These are phyloP conservation scores for Ganaspis brasiliensis DNA, from an alignment of 2,888 invertebrate species.

Conservation along the genomic window DNA sequence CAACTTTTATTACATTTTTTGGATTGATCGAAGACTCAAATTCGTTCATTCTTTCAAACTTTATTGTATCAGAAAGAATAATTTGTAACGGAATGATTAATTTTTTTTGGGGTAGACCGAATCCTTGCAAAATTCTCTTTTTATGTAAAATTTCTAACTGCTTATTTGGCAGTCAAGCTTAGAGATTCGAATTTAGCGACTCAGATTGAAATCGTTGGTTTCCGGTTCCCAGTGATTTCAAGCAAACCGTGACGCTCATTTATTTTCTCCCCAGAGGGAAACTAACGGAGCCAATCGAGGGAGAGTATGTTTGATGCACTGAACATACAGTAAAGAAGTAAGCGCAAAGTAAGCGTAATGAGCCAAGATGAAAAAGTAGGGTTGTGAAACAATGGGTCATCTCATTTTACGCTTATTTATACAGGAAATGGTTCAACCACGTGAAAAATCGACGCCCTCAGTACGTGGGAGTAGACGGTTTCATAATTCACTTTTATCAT, in stretches of 20 bases:
- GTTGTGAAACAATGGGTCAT: constrained; percentile 32
- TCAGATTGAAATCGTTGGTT: constrained; percentile 53
- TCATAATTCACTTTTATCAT: background rate
- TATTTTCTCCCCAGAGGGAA: constrained; percentile 27
- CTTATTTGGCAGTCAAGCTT: background rate
- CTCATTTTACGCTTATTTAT: constrained; percentile 29
- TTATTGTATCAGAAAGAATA: constrained; percentile 17
- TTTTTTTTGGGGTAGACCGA: background rate
- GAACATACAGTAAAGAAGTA: constrained; percentile 19
- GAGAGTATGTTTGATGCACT: constrained; percentile 8
- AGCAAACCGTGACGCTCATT: constrained; percentile 33
- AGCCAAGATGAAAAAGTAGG: constrained; percentile 17
- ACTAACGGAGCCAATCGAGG: constrained; percentile 40
- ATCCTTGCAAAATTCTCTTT: background rate
- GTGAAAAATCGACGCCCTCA: constrained; percentile 15
- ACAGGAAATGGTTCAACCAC: constrained; percentile 9
- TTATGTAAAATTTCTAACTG: constrained; percentile 12
- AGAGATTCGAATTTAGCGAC: background rate
- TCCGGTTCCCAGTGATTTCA: constrained; percentile 52
- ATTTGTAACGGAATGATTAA: background rate
- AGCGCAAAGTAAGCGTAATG: constrained; percentile 8
- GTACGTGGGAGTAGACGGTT: background rate
- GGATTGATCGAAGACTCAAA: too few relatives aligned
- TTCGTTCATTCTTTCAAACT: background rate
- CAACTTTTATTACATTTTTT: too few relatives aligned